Evolutionary conservation across 2,797 vertebrate species (phyloP).

Genomic region (Brachyrhaphis roseni): DNA sequence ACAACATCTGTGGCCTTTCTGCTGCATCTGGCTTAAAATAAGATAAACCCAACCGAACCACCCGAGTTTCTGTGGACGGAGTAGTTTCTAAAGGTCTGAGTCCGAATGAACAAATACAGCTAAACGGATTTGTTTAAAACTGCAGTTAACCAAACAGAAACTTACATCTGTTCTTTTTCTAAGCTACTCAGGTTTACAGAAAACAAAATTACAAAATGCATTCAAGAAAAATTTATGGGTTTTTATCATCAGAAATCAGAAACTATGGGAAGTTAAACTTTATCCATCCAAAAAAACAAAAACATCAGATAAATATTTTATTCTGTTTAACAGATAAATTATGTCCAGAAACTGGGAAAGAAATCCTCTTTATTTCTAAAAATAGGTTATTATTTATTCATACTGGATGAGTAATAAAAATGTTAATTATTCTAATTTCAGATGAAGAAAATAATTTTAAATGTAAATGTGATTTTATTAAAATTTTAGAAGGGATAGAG

Average conservation of each 20-base stretch:
- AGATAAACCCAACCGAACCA: not conserved
- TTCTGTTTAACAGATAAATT: not conserved
- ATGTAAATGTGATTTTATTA: not conserved
- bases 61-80: too few species aligned
- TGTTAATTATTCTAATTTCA: not conserved
- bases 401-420: not conserved
- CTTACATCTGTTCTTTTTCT: not conserved
- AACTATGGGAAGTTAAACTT: not conserved
- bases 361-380: too few species aligned
- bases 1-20: constrained; percentile 3
- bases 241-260: not conserved
- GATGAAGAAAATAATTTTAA: not conserved
- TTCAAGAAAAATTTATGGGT: not conserved
- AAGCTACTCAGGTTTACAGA: not conserved
- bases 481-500: not conserved
- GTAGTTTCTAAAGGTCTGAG: too few species aligned
- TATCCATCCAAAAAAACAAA: not conserved
- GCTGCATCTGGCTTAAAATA: too few species aligned
- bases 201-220: not conserved
- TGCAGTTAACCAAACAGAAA: not conserved
- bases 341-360: not conserved
- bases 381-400: not conserved
- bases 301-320: not conserved
- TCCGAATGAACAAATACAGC: not conserved
- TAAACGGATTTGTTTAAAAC: not conserved